Conservation (phyloP, 2,888 invertebrate genomes). For the Macropis europaea region DNA sequence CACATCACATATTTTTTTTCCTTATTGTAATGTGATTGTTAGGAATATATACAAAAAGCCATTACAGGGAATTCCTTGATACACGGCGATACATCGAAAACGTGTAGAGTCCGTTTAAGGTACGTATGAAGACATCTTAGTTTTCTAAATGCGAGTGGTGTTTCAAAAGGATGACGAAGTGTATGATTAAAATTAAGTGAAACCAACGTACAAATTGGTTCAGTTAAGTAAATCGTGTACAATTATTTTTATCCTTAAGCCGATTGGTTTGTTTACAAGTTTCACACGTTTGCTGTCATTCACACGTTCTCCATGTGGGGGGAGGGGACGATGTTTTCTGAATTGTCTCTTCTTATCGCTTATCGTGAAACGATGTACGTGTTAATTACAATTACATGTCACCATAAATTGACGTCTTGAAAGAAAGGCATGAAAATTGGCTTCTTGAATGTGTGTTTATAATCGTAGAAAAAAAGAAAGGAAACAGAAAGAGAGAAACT, state of each 20-base stretch:
- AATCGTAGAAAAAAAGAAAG: slow-evolving; percentile 56
- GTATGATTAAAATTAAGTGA: slow-evolving; percentile 44
- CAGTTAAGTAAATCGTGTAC: slow-evolving; percentile 45
- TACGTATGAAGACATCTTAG: slow-evolving; percentile 66
- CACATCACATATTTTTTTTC: slow-evolving; percentile 73
- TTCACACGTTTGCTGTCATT: no score
- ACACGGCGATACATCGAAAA: slow-evolving; percentile 68
- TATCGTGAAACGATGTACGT: slow-evolving; percentile 26
- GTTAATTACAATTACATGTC: slow-evolving; percentile 36
- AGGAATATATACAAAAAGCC: slow-evolving; percentile 79
- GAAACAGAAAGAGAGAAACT: slow-evolving; percentile 34
- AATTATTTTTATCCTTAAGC: slow-evolving; percentile 28
- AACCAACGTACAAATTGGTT: slow-evolving; percentile 60
- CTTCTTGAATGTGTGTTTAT: slow-evolving; percentile 67
- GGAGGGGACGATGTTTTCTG: no score
- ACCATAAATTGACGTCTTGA: slow-evolving; percentile 36
- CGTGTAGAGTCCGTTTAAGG: slow-evolving; percentile 65
- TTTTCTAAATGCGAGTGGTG: slow-evolving; percentile 53
- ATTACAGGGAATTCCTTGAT: slow-evolving; percentile 71
- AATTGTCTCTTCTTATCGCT: background rate
- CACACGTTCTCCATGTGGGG: no score
- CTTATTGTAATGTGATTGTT: slow-evolving; percentile 68
- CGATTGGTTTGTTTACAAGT: no score
- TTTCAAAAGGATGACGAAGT: slow-evolving; percentile 31
- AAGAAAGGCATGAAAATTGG: slow-evolving; percentile 59